Base-by-base conservation (phyloP, 2,797 vertebrate genomes). In the Hippocampus kuda region DNA sequence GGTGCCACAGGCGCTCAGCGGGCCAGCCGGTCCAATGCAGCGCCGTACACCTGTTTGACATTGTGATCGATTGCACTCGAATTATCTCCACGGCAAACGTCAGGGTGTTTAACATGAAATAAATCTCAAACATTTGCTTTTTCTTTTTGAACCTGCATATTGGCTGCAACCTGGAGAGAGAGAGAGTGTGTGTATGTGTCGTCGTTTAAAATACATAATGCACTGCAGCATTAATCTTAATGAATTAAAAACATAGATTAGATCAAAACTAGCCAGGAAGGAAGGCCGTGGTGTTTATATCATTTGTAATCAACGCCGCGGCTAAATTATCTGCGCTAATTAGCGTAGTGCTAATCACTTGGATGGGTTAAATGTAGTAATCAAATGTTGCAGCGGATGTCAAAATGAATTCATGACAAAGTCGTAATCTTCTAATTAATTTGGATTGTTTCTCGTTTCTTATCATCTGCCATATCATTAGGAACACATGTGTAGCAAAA, bases 51-150 rank as follows among this genome's bases (percentile, higher is more conserved):
- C 69, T 68, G 38, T 24, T 63, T 76, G 73, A 75, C 57, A 48
- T 46, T 2, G 53, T 64, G 70, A 76, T 71, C 49, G 69, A 77
- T 76, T 41, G 51, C 20, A 48, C 72, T 76, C 61, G 67, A 67
- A 72, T 71, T 63, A 65, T 65, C 57, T 66, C n/a, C 24, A 30
- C 27, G 63, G 59, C 16, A 30, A 70, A 57, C 68, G 67, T 64
- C 64, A 64, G 62, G 72, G 72, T 68, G 22, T 67, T 65, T 57
- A 10, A 51, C 67, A 66, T 42, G 0, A 26, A 65, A 65, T 48
- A 30, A 65, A 48, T 65, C 48, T 65, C 15, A 48, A 65, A 65
- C 22, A 42, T n/a, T 30, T 6, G 69, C 46, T 0, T 70, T 65
- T 46, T 27, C n/a, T 12, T 68, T 70, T 34, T 60, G 15, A 60